Base-by-base conservation (phyloP, 2,888 invertebrate species). In the Lasioglossum oenotherae region DNA sequence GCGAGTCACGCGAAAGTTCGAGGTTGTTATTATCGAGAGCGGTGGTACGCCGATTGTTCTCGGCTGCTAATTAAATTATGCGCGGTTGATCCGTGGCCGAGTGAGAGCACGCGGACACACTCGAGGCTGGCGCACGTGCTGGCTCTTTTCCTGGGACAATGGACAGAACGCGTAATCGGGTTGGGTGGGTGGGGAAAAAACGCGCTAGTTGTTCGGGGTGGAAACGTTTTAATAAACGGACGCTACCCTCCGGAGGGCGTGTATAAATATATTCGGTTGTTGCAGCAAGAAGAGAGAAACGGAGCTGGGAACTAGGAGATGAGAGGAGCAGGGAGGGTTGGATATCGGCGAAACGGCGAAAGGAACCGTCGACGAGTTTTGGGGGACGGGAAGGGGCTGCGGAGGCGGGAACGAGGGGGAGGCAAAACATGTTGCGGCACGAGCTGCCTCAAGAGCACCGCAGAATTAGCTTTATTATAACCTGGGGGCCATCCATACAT, bases 381-480 rank as follows among this genome's bases (percentile, higher is more conserved):
- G 16, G 53, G 69, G 71, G 49, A 38, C 1, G 19, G 8, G 67
- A 8, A 49, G 74, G 79, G 38, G 83, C 31, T 5, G 75, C 46
- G 44, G 78, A 72, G 38, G 78, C 79, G 84, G 89, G 81, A 92
- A 53, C 92, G 93, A 93, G 93, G 93, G 93, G 49, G 2, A 23
- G 19, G 94, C 93, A 92, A 94, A 93, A 95, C 94, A 94, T 93
- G 94, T 93, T 94, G 93, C 93, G 94, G 94, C 94, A 93, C 94
- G 94, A 93, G 94, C 92, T 93, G 93, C 93, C 93, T 94, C 93
- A 93, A 94, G 94, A 93, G 94, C 93, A 92, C 92, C 93, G 93
- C 93, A 92, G 93, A 95, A 95, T 94, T 94, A 94, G 94, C 94
- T 95, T 95, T 95, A 95, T 95, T 95, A 94, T 94, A 94, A 94